Evolutionary conservation across 1,140 invertebrate genomes (phyloP), one percentile per base, ranked within the genome.

Genomic region (Neocloeon triangulifer): DNA sequence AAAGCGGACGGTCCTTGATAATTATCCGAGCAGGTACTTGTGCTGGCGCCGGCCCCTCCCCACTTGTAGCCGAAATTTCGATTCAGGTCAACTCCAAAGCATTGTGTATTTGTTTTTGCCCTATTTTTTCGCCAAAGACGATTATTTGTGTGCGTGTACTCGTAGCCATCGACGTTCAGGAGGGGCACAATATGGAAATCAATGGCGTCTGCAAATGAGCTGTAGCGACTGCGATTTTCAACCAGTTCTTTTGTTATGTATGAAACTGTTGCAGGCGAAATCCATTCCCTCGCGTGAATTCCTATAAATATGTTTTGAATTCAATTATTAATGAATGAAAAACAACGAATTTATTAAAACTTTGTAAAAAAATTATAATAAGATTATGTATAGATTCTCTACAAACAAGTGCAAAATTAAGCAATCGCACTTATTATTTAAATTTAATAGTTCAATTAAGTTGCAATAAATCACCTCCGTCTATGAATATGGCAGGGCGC

Each of bases 281-380:
- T 77, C 79, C 79, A 84, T 57, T 85, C 72, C 32, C 69, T 54
- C 1, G 70, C 66, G 41, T 73, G 71, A 30, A 71, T 73, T 12
- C 67, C 43, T n/a, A n/a, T n/a, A n/a, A n/a, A n/a, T 43, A 8
- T n/a, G n/a, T n/a, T n/a, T n/a, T n/a, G n/a, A n/a, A n/a, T n/a
- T n/a, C n/a, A n/a, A n/a, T n/a, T n/a, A n/a, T n/a, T n/a, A n/a
- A n/a, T n/a, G n/a, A n/a, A n/a, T n/a, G n/a, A n/a, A n/a, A n/a
- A n/a, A n/a, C n/a, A n/a, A n/a, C n/a, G n/a, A n/a, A n/a, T n/a
- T n/a, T n/a, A n/a, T n/a, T n/a, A n/a, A n/a, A n/a, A n/a, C n/a
- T n/a, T n/a, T n/a, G n/a, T n/a, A n/a, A n/a, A n/a, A n/a, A n/a
- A n/a, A n/a, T n/a, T n/a, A n/a, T n/a, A n/a, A n/a, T n/a, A n/a